Percentiles rank a stretch among this genome's conserved stretches.
These are phyloP conservation scores for Cephus sareptanus DNA, from an alignment of 2,888 invertebrate species.

Conservation along the genomic window DNA sequence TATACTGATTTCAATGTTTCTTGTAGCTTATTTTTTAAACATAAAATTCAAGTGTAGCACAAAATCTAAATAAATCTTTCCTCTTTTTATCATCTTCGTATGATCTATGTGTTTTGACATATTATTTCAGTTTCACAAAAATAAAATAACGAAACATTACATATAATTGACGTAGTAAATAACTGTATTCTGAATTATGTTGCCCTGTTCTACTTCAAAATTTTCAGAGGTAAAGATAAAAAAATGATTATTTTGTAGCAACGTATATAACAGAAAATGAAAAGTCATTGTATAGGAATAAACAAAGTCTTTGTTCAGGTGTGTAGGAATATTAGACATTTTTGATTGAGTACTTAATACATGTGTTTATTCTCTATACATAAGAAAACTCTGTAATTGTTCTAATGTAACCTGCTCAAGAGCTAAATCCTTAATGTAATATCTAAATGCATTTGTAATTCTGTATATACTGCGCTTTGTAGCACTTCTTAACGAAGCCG, in stretches of 20 bases:
- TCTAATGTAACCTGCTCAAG: constrained; percentile 71
- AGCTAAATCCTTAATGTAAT: constrained; percentile 76
- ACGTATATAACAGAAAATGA: background rate
- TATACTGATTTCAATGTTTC: background rate
- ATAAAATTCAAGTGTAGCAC: background rate
- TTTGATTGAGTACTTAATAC: background rate
- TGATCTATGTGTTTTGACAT: background rate
- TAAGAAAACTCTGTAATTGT: constrained; percentile 74
- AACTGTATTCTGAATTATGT: background rate
- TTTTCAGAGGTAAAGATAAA: background rate
- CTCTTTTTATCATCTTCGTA: background rate
- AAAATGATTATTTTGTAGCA: background rate
- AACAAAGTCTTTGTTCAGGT: background rate
- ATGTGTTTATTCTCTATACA: constrained; percentile 69
- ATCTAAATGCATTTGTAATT: constrained; percentile 75
- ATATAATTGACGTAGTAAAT: background rate
- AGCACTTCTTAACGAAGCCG: constrained; percentile 73
- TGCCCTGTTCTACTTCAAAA: background rate
- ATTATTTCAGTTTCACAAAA: background rate
- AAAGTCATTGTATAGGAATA: background rate
- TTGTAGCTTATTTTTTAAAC: background rate
- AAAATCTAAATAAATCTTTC: background rate
- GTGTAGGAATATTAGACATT: background rate
- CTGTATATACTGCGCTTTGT: constrained; percentile 80
- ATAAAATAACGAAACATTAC: background rate